Evolutionary conservation across 2,888 invertebrate genomes (phyloP).

Genomic region (Ornithoptera alexandrae): DNA sequence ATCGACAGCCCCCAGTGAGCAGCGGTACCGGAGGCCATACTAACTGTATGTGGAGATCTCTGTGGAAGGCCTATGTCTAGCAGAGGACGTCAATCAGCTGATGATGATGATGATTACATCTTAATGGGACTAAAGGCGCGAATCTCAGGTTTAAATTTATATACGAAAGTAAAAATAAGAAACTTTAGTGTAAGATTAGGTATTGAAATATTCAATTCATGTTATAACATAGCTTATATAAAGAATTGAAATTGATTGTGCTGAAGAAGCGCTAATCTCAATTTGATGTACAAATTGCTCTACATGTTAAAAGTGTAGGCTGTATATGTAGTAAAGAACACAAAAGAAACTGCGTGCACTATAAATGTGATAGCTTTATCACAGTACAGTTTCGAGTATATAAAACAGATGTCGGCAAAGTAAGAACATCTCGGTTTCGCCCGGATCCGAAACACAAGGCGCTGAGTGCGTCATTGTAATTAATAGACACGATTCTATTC

Average conservation of each 20-base stretch:
- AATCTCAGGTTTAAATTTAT: too few relatives aligned
- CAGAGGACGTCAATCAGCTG: too few relatives aligned
- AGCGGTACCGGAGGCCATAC: too few relatives aligned
- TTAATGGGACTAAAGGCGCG: too few relatives aligned
- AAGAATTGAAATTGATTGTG: background rate
- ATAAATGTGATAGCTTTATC: constrained; percentile 35
- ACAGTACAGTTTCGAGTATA: constrained; percentile 41
- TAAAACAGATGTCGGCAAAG: constrained; percentile 56
- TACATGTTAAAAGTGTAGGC: background rate
- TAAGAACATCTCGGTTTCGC: constrained; percentile 42
- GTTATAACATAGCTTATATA: too few relatives aligned
- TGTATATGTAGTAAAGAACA: constrained; percentile 1
- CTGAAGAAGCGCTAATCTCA: background rate
- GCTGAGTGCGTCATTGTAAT: constrained; percentile 73
- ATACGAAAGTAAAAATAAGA: background rate
- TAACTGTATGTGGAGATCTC: too few relatives aligned
- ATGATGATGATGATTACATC: too few relatives aligned
- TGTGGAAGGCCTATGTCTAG: too few relatives aligned
- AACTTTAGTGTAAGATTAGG: background rate
- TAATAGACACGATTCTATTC: constrained; percentile 73
- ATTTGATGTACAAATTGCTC: background rate
- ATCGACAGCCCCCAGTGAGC: too few relatives aligned
- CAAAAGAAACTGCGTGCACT: constrained; percentile 10
- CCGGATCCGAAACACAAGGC: constrained; percentile 47
- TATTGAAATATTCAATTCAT: background rate